phyloP scores from a whole-genome alignment of 2,888 invertebrate genomes.

The Drosophila paramelanica region DNA sequence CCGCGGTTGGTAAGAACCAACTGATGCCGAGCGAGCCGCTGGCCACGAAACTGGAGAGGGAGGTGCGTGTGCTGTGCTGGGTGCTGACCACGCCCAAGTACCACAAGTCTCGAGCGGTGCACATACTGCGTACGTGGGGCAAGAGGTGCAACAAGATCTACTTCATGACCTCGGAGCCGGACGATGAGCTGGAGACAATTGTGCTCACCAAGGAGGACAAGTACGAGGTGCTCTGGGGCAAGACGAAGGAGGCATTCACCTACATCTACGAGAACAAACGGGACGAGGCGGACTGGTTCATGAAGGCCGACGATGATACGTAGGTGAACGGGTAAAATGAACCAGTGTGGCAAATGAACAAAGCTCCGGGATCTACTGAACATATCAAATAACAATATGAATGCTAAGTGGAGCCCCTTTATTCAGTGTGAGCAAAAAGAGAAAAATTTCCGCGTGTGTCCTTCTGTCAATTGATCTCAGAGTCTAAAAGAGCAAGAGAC shows the following conservation, averaged over 20 bases:
- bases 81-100: conserved; percentile 96
- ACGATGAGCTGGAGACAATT: conserved; percentile 90
- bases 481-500: too few relatives aligned
- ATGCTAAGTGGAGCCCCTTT: too few relatives aligned
- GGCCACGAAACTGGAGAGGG: conserved; percentile 89
- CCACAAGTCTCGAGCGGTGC: conserved; percentile 93
- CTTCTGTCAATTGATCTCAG: too few relatives aligned
- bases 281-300: conserved; percentile 96
- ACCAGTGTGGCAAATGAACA: too few relatives aligned
- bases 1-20: not conserved
- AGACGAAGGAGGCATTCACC: conserved; percentile 96
- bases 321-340: conserved; percentile 86
- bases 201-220: conserved; percentile 91
- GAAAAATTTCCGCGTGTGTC: too few relatives aligned
- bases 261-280: conserved; percentile 93
- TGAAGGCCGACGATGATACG: conserved; percentile 99
- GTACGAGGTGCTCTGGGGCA: conserved; percentile 95
- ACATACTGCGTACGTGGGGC: conserved; percentile 97
- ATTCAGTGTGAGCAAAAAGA: too few relatives aligned
- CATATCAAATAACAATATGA: too few relatives aligned
- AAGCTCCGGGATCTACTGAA: too few relatives aligned
- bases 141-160: conserved; percentile 94
- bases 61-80: conserved; percentile 96
- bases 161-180: conserved; percentile 93
- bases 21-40: conserved; percentile 73